Base-by-base conservation (phyloP, 2,888 invertebrate genomes). In the Trichogramma dendrolimi region DNA sequence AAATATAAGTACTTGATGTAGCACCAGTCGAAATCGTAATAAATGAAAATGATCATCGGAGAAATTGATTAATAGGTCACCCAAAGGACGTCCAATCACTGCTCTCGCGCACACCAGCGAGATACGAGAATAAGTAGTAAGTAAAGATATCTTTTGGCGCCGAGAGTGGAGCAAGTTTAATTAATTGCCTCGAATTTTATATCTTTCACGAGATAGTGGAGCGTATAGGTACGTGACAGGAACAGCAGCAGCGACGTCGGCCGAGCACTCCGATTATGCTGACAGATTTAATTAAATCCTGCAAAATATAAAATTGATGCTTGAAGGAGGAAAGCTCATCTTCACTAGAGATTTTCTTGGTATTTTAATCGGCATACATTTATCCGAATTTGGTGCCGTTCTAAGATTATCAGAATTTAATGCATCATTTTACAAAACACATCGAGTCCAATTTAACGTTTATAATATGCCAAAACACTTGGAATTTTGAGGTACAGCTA, bases 251-350 rank as follows among this genome's bases (percentile, higher is more conserved):
- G n/a, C n/a, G 38, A 14, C 14, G 14, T 14, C 14, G 14, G 14
- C 14, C 14, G 14, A 14, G 14, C 14, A 14, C 14, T 14, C 14
- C 54, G 55, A 46, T 54, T 44, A 58, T 58, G 58, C 58, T 58
- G 61, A 58, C 58, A 54, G 61, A 62, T 62, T 62, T 58, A 58
- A 62, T 62, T 62, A 62, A 62, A 14, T 44, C 27, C 43, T 42
- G 6, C 49, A 42, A 55, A 51, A 47, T 57, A 62, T 46, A 58
- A 58, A 62, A 53, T 44, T 54, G 61, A 54, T 50, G 58, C 7
- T 49, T 14, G 14, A 14, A 58, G 55, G 58, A 56, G 27, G 54
- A 11, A 47, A 6, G 11, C 7, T 38, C 14, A 14, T 1, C 14
- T 14, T 14, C 2, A 14, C 14, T 14, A 14, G 14, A 14, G 14